Percentiles rank a stretch among this genome's conserved stretches.
Evolutionary conservation across 1,140 invertebrate species (phyloP).

Genomic region (Papilio polyxenes): DNA sequence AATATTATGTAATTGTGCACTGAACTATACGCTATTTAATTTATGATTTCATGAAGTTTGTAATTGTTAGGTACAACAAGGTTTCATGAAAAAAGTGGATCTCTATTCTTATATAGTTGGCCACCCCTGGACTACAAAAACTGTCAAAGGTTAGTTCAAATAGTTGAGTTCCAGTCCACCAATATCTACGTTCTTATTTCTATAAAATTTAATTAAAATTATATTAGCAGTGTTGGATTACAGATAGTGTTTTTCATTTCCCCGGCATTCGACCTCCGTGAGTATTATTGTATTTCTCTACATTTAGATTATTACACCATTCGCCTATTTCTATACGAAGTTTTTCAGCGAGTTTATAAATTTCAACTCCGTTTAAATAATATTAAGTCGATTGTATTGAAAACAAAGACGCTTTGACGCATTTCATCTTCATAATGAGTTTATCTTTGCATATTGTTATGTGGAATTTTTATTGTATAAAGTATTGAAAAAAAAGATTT

Average conservation of each 20-base stretch:
- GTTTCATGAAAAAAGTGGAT: too few species aligned
- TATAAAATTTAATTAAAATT: constrained; percentile 33
- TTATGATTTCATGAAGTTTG: too few species aligned
- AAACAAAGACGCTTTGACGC: constrained; percentile 48
- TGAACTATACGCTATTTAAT: too few species aligned
- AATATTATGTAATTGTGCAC: too few species aligned
- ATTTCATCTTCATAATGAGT: constrained; percentile 35
- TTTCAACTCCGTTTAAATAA: constrained; percentile 55
- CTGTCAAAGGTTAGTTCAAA: neutral
- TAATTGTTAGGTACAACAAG: too few species aligned
- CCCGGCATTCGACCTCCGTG: constrained; percentile 53
- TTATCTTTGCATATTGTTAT: neutral
- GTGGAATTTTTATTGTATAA: neutral
- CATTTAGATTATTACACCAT: constrained; percentile 71
- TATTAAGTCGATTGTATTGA: constrained; percentile 51
- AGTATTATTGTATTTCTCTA: constrained; percentile 61
- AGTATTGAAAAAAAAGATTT: neutral
- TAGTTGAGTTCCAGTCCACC: too few species aligned
- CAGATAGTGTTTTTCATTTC: constrained; percentile 55
- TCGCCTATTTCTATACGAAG: constrained; percentile 55
- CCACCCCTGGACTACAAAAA: neutral
- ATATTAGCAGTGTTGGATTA: constrained; percentile 54
- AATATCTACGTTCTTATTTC: neutral
- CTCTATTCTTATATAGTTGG: too few species aligned
- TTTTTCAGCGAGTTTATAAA: constrained; percentile 61